phyloP scores from a whole-genome alignment of 2,797 vertebrate species.

The Otolemur crassicaudatus region DNA sequence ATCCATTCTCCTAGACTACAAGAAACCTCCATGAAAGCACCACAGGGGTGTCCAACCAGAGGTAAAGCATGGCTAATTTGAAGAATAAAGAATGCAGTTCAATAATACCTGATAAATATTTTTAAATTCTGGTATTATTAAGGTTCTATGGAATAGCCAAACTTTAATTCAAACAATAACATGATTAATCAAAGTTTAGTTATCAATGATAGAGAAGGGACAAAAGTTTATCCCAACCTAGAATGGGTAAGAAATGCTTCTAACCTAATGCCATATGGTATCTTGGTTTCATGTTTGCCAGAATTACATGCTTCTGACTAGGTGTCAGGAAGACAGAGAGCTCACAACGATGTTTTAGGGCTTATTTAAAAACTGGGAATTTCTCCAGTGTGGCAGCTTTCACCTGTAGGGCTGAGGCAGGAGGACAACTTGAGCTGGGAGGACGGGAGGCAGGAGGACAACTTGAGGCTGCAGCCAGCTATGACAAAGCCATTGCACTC shows the following conservation, averaged over 20 bases:
- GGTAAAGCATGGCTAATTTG: background rate
- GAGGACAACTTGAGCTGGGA: too few species aligned
- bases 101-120: background rate
- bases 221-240: background rate
- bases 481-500: too few species aligned
- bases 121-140: background rate
- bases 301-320: background rate
- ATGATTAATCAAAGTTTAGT: background rate
- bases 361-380: slow-evolving; percentile 17
- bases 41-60: background rate
- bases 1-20: background rate
- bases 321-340: background rate
- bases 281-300: background rate
- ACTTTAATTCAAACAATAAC: background rate
- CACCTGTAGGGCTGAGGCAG: too few species aligned
- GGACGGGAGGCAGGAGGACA: too few species aligned
- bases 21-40: background rate
- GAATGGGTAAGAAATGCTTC: background rate
- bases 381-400: background rate
- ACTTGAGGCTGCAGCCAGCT: too few species aligned
- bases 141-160: background rate
- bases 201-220: background rate
- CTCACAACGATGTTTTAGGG: background rate
- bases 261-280: background rate
- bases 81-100: background rate